Conservation (phyloP, 2,888 invertebrate species). For the Conomelus anceps region DNA sequence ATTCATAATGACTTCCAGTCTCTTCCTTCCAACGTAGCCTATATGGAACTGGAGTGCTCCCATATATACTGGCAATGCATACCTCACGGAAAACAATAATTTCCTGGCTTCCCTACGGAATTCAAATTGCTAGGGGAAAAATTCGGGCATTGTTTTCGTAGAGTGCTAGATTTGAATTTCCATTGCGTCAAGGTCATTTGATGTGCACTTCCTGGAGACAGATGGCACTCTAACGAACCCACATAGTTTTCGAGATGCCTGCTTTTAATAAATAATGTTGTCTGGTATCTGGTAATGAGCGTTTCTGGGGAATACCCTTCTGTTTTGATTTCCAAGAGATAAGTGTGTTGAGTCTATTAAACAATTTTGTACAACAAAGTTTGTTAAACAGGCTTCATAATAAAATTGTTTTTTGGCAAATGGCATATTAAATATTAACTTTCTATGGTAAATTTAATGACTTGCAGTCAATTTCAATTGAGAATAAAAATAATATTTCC, state of each 20-base stretch:
- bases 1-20: background rate
- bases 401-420: too few species aligned
- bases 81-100: background rate
- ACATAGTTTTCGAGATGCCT: background rate
- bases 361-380: too few species aligned
- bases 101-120: background rate
- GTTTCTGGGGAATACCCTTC: background rate
- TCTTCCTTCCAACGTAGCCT: background rate
- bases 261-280: background rate
- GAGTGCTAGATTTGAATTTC: background rate
- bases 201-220: background rate
- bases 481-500: too few species aligned
- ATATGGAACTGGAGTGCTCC: background rate
- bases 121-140: background rate
- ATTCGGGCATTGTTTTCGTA: background rate
- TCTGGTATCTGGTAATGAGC: background rate
- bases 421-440: too few species aligned
- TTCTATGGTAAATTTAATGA: too few species aligned
- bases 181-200: background rate
- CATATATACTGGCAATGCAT: background rate
- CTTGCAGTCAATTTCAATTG: too few species aligned
- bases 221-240: background rate
- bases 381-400: too few species aligned
- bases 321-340: background rate
- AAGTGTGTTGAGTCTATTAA: too few species aligned